Conservation (phyloP, 2,113 vertebrate species). For the Brachirus orientalis region DNA sequence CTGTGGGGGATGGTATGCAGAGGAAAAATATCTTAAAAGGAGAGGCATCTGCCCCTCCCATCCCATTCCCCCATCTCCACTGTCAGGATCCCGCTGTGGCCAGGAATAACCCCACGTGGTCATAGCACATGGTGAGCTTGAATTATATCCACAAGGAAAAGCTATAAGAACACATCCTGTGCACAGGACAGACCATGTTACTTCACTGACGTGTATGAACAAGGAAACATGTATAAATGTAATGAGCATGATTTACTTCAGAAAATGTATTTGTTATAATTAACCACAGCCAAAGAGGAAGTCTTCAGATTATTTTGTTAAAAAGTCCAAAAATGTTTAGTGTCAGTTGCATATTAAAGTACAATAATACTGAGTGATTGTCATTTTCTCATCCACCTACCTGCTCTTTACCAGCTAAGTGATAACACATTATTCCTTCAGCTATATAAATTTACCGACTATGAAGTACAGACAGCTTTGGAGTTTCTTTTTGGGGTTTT, state of each 20-base stretch:
- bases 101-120: slow-evolving; percentile 74
- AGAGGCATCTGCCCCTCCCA: slow-evolving; percentile 54
- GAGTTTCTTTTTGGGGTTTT: not conserved
- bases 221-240: too few species aligned
- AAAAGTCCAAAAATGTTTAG: too few species aligned
- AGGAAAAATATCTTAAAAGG: slow-evolving; percentile 71
- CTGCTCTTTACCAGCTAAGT: too few species aligned
- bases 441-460: not conserved
- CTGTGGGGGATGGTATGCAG: slow-evolving; percentile 18
- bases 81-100: slow-evolving; percentile 55
- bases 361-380: too few species aligned
- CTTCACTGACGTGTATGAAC: too few species aligned
- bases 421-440: too few species aligned
- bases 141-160: slow-evolving; percentile 59
- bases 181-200: slow-evolving; percentile 17
- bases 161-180: slow-evolving; percentile 10
- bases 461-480: not conserved
- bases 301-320: too few species aligned
- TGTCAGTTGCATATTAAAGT: slow-evolving; percentile 4
- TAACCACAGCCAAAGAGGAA: too few species aligned
- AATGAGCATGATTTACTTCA: too few species aligned
- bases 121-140: slow-evolving; percentile 54
- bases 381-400: too few species aligned
- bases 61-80: slow-evolving; percentile 29
- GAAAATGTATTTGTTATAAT: too few species aligned